phyloP scores from a whole-genome alignment of 2,113 vertebrate species.

The Calyptomena viridis region DNA sequence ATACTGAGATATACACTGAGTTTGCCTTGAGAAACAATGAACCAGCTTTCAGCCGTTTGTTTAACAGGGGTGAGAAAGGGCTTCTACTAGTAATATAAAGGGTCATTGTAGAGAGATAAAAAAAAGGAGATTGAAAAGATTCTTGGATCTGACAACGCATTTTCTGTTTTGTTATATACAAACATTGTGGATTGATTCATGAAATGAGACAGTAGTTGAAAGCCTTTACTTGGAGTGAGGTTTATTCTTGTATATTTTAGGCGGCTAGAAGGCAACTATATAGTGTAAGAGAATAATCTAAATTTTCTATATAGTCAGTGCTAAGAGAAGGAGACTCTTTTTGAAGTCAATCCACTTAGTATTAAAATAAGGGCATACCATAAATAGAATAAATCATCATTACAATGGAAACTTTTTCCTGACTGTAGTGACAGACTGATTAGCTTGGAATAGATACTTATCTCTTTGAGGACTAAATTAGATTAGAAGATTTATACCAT shows the following conservation, averaged over 20 bases:
- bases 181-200: not conserved
- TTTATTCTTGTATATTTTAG: not conserved
- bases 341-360: not conserved
- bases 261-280: not conserved
- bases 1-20: not conserved
- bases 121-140: not conserved
- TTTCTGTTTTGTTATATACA: not conserved
- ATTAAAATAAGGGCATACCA: not conserved
- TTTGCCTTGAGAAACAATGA: not conserved
- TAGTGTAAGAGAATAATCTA: not conserved
- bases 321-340: not conserved
- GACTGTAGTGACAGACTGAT: not conserved
- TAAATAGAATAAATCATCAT: not conserved
- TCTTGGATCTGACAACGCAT: not conserved
- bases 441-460: not conserved
- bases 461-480: not conserved
- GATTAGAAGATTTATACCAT: not conserved
- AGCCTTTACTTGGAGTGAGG: not conserved
- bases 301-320: not conserved
- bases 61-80: not conserved
- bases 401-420: not conserved
- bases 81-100: not conserved
- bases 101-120: not conserved
- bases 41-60: not conserved
- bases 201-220: not conserved